Evolutionary conservation across 35 echinoderm and acorn worm genomes (phyloP), one percentile per base, ranked within the genome.

Genomic region (Ophioderma brevispina): DNA sequence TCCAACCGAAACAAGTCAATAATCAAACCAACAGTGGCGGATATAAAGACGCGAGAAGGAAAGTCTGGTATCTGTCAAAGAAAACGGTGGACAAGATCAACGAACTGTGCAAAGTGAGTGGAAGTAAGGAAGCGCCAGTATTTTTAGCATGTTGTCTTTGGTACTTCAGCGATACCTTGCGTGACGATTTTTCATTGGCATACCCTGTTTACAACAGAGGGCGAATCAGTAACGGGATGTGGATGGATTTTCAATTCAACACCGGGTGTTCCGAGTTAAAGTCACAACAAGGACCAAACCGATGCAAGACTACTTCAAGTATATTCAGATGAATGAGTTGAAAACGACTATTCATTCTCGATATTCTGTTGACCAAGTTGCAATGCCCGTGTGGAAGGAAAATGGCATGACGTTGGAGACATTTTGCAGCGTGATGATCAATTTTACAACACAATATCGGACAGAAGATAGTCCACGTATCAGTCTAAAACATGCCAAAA

Each of bases 211-310:
- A 15, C 11, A 80, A 15, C 11, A 80, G 78, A 80, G 36, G 13
- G 3, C 1, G 36, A 4, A 4, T 80, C 17, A 11, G 3, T 40
- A 25, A 4, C 11, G n/a, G n/a, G 38, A 80, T 13, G 32, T n/a
- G 4, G 78, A 80, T 36, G 78, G 78, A n/a, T 17, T 35, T 80
- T 15, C 36, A 34, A 10, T 34, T 80, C 78, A 80, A 80, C 78
- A 80, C 78, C 17, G 78, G 33, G 13, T 80, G 78, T 80, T 80
- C 34, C 33, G 78, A 35, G 78, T 80, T 13, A 40, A 14, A 80
- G 78, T 80, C n/a, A n/a, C 38, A 36, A 80, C 13, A 80, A 80
- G 32, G 36, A 80, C 5, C 78, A 80, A 80, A 34, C n/a, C 78
- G 31, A 15, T 80, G 17, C 13, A 35, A 35, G 78, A 80, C 33